phyloP scores from a whole-genome alignment of 2,113 vertebrate species.

The Cyphomyrus discorhynchus region DNA sequence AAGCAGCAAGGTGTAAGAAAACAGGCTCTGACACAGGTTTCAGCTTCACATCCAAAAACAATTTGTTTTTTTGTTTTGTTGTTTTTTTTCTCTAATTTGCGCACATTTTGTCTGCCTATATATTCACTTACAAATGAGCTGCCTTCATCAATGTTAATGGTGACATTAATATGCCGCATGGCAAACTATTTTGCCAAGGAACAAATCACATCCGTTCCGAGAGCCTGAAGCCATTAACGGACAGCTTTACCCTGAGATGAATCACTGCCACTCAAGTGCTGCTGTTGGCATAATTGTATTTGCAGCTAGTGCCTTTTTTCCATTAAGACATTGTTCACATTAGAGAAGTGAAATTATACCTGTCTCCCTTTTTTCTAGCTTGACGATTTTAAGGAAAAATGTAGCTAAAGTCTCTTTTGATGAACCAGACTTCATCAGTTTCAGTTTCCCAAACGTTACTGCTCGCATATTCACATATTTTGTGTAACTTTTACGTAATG shows the following conservation, averaged over 20 bases:
- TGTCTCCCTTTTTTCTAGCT: not conserved
- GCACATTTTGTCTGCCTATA: not conserved
- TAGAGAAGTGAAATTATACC: not conserved
- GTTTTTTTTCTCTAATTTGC: not conserved
- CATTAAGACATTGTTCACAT: constrained; percentile 10
- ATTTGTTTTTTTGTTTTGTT: not conserved
- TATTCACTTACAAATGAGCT: constrained; percentile 11
- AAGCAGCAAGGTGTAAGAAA: not conserved
- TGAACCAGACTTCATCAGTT: not conserved
- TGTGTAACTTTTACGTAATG: not conserved
- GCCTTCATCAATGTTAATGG: constrained; percentile 6
- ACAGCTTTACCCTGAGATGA: constrained; percentile 8
- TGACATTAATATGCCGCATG: constrained; percentile 2
- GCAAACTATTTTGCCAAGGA: constrained; percentile 11
- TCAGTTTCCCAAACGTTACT: not conserved
- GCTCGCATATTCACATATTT: not conserved
- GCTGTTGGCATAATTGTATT: not conserved
- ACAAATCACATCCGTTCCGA: not conserved
- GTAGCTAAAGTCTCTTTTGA: not conserved
- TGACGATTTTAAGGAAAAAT: not conserved
- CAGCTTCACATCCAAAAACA: not conserved
- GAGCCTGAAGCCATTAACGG: not conserved
- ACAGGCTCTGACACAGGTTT: not conserved
- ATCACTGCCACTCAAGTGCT: constrained; percentile 2
- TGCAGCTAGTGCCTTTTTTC: not conserved